Evolutionary conservation across 2,113 vertebrate species (phyloP).

Genomic region (Phrynocephalus versicolor): DNA sequence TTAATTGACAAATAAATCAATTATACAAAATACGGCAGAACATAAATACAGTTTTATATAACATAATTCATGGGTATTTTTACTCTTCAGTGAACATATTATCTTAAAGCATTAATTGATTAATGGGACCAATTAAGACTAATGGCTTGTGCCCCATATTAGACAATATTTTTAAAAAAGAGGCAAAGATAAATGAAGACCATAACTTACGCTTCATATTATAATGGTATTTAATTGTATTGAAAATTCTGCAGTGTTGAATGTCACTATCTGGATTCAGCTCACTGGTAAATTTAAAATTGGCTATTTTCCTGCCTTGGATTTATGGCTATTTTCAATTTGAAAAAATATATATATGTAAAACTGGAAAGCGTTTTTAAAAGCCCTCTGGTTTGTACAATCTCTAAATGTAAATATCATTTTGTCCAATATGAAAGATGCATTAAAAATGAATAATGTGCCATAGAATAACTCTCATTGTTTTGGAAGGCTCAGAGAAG

Average conservation of each 20-base stretch:
- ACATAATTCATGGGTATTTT: constrained; percentile 29
- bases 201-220: background rate
- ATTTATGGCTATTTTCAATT: background rate
- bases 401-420: background rate
- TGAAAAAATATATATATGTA: constrained; percentile 9
- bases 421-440: background rate
- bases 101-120: constrained; percentile 23
- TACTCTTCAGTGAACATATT: constrained; percentile 7
- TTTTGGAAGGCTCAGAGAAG: constrained; percentile 10
- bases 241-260: background rate
- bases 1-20: constrained; percentile 29
- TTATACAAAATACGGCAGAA: constrained; percentile 15
- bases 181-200: constrained; percentile 11
- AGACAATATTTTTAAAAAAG: constrained; percentile 9
- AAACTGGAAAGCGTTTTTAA: background rate
- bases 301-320: accelerated
- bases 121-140: constrained; percentile 19
- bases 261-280: background rate
- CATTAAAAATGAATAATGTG: background rate
- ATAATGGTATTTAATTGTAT: constrained; percentile 14
- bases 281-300: background rate
- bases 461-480: background rate
- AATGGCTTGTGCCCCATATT: constrained; percentile 2
- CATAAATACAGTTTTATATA: constrained; percentile 14
- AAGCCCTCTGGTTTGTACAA: background rate